Conservation (phyloP, 2,888 invertebrate genomes). For the Julus scandinavius region DNA sequence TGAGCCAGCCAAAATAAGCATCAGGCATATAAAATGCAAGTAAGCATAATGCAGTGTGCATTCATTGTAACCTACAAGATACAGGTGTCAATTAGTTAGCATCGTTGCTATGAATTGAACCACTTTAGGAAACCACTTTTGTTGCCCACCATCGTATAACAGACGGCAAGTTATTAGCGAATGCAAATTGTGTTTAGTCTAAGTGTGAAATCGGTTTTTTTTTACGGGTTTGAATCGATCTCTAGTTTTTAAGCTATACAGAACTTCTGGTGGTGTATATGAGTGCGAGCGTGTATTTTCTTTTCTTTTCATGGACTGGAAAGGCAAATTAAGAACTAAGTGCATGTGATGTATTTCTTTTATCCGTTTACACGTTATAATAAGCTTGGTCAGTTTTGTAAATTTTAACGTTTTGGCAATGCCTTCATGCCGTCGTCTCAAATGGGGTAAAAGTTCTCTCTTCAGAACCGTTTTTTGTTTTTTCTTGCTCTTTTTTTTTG, state of each 20-base stretch:
- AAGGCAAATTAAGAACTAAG: not conserved
- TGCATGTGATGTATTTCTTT: not conserved
- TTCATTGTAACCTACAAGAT: not conserved
- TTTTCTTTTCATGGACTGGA: not conserved
- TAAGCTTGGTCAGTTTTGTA: not conserved
- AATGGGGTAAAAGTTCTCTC: slow-evolving; percentile 26
- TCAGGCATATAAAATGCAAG: slow-evolving; percentile 13
- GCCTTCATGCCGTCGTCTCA: not conserved
- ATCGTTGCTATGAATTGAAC: not conserved
- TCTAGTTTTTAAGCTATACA: too few relatives aligned
- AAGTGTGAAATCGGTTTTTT: not conserved
- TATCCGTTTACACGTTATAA: not conserved
- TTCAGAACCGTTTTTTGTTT: not conserved
- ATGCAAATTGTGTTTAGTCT: not conserved
- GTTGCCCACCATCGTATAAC: not conserved
- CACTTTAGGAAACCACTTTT: not conserved
- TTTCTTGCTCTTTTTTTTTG: not conserved
- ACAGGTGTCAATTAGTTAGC: not conserved
- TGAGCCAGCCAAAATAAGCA: not conserved
- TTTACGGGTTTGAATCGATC: too few relatives aligned
- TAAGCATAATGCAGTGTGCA: not conserved
- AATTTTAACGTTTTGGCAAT: not conserved
- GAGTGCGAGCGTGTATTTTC: too few relatives aligned
- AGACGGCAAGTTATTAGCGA: not conserved
- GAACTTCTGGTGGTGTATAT: too few relatives aligned